Evolutionary conservation across 2,888 invertebrate genomes (phyloP).

Genomic region (Atherix ibis): DNA sequence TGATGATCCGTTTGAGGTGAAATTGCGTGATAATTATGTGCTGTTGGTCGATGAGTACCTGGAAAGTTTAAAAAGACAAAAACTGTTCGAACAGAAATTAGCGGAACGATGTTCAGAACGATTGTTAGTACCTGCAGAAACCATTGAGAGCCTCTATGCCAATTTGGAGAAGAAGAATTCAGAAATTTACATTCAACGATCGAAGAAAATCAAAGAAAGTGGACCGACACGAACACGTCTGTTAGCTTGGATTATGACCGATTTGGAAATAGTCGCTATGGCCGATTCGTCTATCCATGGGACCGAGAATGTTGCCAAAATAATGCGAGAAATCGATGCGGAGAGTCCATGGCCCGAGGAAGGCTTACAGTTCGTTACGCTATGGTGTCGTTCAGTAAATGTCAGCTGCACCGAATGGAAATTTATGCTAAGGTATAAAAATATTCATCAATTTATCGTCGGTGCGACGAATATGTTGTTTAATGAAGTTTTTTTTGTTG

Average conservation of each 20-base stretch:
- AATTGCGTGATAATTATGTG: slow-evolving; percentile 88
- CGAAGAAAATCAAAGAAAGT: slow-evolving; percentile 43
- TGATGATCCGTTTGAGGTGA: slow-evolving; percentile 97
- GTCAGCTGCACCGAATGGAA: slow-evolving; percentile 74
- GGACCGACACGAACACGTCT: slow-evolving; percentile 55
- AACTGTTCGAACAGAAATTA: slow-evolving; percentile 79
- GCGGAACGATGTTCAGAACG: slow-evolving; percentile 68
- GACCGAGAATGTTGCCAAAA: slow-evolving; percentile 50
- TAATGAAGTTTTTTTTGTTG: slow-evolving; percentile 1
- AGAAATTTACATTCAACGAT: slow-evolving; percentile 88
- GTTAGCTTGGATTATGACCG: slow-evolving; percentile 72
- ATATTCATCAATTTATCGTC: not conserved
- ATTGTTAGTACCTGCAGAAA: slow-evolving; percentile 59
- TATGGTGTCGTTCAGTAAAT: slow-evolving; percentile 84
- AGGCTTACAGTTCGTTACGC: slow-evolving; percentile 69
- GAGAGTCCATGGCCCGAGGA: slow-evolving; percentile 90
- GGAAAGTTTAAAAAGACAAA: slow-evolving; percentile 78
- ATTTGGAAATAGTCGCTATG: slow-evolving; percentile 48
- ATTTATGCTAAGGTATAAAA: slow-evolving; percentile 46
- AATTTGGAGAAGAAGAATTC: slow-evolving; percentile 81
- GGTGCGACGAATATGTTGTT: not conserved
- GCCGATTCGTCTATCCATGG: slow-evolving; percentile 83
- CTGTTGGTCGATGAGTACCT: slow-evolving; percentile 87
- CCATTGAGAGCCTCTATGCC: slow-evolving; percentile 77
- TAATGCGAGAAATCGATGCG: slow-evolving; percentile 67